These are phyloP conservation scores for Poecilobothrus nobilitatus DNA, from an alignment of 2,888 invertebrate species.

Conservation along the genomic window DNA sequence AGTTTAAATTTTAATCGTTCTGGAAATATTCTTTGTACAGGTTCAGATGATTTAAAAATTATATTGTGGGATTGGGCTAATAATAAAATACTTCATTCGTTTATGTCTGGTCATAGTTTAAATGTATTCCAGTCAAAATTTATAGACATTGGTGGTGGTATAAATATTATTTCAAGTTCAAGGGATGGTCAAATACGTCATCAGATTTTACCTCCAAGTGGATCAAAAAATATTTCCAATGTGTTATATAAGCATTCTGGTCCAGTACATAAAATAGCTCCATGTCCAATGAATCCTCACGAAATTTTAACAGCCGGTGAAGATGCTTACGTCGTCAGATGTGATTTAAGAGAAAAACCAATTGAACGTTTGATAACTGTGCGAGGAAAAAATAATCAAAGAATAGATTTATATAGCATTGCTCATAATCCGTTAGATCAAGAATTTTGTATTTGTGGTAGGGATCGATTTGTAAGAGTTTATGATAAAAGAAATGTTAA, in stretches of 20 bases:
- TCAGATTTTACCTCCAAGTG: constrained; percentile 49
- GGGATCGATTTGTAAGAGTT: constrained; percentile 67
- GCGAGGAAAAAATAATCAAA: constrained; percentile 48
- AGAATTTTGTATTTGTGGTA: constrained; percentile 77
- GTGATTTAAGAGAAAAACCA: constrained; percentile 62
- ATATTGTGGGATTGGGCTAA: constrained; percentile 87
- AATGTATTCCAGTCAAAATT: constrained; percentile 92
- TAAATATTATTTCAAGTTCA: constrained; percentile 79
- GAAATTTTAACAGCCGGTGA: constrained; percentile 78
- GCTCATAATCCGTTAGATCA: constrained; percentile 71
- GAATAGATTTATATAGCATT: constrained; percentile 78
- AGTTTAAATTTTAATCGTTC: constrained; percentile 72
- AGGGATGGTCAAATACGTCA: constrained; percentile 77
- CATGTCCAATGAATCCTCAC: constrained; percentile 67
- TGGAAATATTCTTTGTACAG: constrained; percentile 71
- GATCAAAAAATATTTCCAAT: constrained; percentile 29
- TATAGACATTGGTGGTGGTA: constrained; percentile 60
- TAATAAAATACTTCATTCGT: constrained; percentile 55
- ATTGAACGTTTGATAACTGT: constrained; percentile 47
- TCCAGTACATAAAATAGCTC: constrained; percentile 77
- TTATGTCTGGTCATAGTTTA: constrained; percentile 72
- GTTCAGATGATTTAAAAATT: constrained; percentile 82
- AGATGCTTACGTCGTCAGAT: constrained; percentile 71
- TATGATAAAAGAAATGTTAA: constrained; percentile 60
- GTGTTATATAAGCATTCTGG: constrained; percentile 62